These are phyloP conservation scores for Seira musarum DNA, from an alignment of 2,888 invertebrate species.

Conservation along the genomic window DNA sequence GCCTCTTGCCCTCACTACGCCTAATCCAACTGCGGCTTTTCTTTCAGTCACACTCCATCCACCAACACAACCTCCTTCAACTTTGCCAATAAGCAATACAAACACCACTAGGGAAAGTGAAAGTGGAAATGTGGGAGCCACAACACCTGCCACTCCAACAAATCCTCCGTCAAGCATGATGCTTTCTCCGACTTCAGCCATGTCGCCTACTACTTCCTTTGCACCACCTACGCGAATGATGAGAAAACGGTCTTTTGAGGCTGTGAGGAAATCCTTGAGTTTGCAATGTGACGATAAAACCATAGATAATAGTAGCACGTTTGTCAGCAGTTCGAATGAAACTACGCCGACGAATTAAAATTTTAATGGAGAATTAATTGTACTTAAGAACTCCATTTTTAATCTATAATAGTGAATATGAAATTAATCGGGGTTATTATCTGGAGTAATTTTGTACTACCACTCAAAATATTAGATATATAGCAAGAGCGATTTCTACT, in stretches of 20 bases:
- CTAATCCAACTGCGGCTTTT: constrained; percentile 17
- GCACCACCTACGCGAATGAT: constrained; percentile 19
- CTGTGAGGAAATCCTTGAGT: constrained; percentile 61
- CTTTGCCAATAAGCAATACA: background rate
- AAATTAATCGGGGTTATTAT: too few species aligned
- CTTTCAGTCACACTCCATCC: constrained; percentile 35
- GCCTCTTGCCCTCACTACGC: background rate
- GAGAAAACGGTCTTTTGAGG: constrained; percentile 59
- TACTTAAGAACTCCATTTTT: too few species aligned
- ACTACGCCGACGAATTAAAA: constrained; percentile 42
- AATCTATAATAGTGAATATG: too few species aligned
- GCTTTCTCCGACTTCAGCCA: constrained; percentile 24
- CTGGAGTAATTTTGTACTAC: too few species aligned
- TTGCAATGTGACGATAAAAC: constrained; percentile 62
- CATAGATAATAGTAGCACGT: constrained; percentile 2
- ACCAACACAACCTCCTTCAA: constrained; percentile 16
- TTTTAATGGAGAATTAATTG: too few species aligned
- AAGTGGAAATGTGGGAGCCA: background rate
- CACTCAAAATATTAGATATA: too few species aligned
- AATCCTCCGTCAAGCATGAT: constrained; percentile 26
- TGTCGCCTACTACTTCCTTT: constrained; percentile 31
- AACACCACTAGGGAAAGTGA: background rate
- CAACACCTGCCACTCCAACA: constrained; percentile 25
- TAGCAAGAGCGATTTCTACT: too few species aligned
- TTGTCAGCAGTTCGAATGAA: constrained; percentile 35